Conservation (phyloP, 2,797 vertebrate species). For the Diglossa cyanea region DNA sequence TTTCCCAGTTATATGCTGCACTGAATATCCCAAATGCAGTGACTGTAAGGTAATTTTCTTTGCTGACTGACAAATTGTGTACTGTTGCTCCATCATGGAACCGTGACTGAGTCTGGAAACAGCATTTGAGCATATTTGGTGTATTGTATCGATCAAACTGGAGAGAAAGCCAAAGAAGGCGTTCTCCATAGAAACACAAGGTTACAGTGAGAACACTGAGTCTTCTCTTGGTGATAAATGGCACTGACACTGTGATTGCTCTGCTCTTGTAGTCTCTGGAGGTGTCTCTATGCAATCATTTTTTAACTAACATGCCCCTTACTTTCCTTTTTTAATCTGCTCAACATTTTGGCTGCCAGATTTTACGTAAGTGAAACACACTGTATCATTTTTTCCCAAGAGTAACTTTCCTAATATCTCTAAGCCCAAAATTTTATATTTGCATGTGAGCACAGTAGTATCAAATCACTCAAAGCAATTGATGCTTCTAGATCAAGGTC, state of each 20-base stretch:
- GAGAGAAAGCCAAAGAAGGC: background rate
- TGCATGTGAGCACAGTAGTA: background rate
- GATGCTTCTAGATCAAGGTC: background rate
- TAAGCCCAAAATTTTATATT: background rate
- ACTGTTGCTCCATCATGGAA: background rate
- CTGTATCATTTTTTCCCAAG: background rate
- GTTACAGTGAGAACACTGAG: background rate
- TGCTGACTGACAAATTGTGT: background rate
- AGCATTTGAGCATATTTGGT: background rate
- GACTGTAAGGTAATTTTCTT: background rate
- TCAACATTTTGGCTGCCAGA: background rate
- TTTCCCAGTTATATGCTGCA: background rate
- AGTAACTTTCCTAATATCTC: background rate
- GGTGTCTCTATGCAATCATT: background rate
- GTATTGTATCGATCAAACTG: background rate
- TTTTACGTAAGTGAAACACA: background rate
- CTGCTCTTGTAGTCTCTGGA: background rate
- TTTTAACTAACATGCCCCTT: constrained; percentile 23
- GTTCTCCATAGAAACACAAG: background rate
- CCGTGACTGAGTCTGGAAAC: background rate
- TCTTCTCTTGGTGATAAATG: background rate
- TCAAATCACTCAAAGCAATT: background rate
- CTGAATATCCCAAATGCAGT: background rate
- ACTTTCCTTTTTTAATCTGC: constrained; percentile 7
- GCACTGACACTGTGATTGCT: background rate